A percentile compares a stretch with the other conserved stretches of the same genome.
Conservation (phyloP, 2,113 vertebrate genomes). For the Pseudolaguvia tuberculata region DNA sequence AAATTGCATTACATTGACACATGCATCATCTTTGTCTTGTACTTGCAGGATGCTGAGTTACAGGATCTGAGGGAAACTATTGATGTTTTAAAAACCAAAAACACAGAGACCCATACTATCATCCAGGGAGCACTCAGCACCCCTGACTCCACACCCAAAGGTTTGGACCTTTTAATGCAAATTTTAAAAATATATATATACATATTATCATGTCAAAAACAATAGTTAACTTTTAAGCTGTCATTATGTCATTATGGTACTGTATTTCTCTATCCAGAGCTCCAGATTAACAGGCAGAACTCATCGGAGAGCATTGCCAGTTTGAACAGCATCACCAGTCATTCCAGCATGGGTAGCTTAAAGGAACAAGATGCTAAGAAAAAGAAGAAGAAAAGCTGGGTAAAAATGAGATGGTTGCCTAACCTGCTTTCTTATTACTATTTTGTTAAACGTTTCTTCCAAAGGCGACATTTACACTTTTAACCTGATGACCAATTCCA, state of each 20-base stretch:
- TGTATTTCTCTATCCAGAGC: constrained; percentile 63
- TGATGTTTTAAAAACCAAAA: constrained; percentile 86
- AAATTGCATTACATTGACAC: neutral
- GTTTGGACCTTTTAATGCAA: constrained; percentile 54
- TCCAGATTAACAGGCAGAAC: constrained; percentile 90
- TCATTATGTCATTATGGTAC: neutral
- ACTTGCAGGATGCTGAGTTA: constrained; percentile 81
- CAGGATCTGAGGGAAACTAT: constrained; percentile 89
- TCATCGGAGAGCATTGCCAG: constrained; percentile 96
- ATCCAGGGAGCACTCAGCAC: constrained; percentile 85
- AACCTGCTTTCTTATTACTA: neutral
- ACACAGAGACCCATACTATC: constrained; percentile 87
- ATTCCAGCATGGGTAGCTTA: constrained; percentile 85
- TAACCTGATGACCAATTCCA: too few relatives aligned
- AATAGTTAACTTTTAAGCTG: neutral
- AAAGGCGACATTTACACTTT: too few relatives aligned
- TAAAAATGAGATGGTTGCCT: constrained; percentile 60
- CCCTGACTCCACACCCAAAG: constrained; percentile 81
- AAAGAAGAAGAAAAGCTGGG: constrained; percentile 99
- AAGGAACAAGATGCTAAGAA: constrained; percentile 93
- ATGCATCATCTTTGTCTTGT: neutral
- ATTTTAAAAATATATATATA: neutral
- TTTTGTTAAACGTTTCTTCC: neutral
- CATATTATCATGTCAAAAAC: neutral
- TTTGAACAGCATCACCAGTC: constrained; percentile 89